These are phyloP conservation scores for Euplexia lucipara DNA, from an alignment of 2,888 invertebrate genomes.

Conservation along the genomic window DNA sequence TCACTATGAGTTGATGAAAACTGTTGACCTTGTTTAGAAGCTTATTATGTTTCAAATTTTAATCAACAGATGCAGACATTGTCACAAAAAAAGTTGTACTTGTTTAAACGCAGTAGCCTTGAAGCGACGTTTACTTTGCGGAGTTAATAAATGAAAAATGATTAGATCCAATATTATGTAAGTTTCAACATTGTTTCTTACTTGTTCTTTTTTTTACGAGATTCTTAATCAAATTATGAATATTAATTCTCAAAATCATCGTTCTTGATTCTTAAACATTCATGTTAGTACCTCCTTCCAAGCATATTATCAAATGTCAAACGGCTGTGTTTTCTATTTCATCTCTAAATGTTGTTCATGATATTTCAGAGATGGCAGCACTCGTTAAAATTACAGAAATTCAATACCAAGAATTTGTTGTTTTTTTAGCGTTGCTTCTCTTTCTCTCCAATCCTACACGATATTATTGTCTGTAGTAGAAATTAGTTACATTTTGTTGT, in stretches of 20 bases:
- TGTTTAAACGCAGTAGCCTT: constrained; percentile 78
- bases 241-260: background rate
- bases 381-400: constrained; percentile 77
- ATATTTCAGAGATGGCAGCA: constrained; percentile 81
- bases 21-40: constrained; percentile 92
- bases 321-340: constrained; percentile 55
- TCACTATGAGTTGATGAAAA: constrained; percentile 89
- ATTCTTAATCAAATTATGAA: background rate
- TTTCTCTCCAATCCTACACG: constrained; percentile 72
- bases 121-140: constrained; percentile 65
- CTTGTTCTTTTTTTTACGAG: background rate
- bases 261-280: background rate
- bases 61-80: constrained; percentile 91
- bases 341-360: constrained; percentile 42
- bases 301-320: constrained; percentile 72
- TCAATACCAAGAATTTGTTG: constrained; percentile 76
- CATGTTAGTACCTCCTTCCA: constrained; percentile 71
- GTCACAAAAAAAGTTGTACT: constrained; percentile 87
- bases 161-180: background rate
- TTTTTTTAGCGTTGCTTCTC: constrained; percentile 81
- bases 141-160: constrained; percentile 17
- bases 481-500: constrained; percentile 53
- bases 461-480: constrained; percentile 53
- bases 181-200: background rate
- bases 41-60: constrained; percentile 91